Conservation (phyloP, 2,113 vertebrate genomes). For the Forbesichthys agassizii region DNA sequence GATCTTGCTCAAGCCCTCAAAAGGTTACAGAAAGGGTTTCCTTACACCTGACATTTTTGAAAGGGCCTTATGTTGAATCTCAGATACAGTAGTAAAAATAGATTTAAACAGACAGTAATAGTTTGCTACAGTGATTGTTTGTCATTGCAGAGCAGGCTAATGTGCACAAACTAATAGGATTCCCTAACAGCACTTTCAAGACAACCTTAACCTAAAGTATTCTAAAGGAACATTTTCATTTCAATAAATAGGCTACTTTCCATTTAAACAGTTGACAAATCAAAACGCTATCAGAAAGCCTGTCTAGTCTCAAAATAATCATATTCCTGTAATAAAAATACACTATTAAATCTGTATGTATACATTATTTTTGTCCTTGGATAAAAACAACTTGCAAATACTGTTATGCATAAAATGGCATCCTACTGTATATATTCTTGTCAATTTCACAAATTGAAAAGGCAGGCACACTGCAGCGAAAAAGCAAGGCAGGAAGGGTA, state of each 20-base stretch:
- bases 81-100: slow-evolving; percentile 52
- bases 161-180: slow-evolving; percentile 36
- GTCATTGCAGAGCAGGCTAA: slow-evolving; percentile 40
- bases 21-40: slow-evolving; percentile 78
- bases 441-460: slow-evolving; percentile 84
- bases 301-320: slow-evolving; percentile 68
- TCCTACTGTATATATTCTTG: slow-evolving; percentile 72
- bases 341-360: slow-evolving; percentile 73
- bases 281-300: slow-evolving; percentile 55
- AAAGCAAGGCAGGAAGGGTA: slow-evolving; percentile 72
- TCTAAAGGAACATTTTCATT: slow-evolving; percentile 40
- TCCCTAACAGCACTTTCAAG: slow-evolving; percentile 33
- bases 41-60: slow-evolving; percentile 55
- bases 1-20: slow-evolving; percentile 80
- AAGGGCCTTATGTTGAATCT: slow-evolving; percentile 52
- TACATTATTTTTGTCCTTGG: slow-evolving; percentile 51
- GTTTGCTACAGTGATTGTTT: slow-evolving; percentile 62
- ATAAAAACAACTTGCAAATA: slow-evolving; percentile 71
- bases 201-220: slow-evolving; percentile 46
- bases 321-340: slow-evolving; percentile 79
- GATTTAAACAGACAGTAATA: slow-evolving; percentile 88
- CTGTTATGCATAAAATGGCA: slow-evolving; percentile 67
- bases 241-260: slow-evolving; percentile 56
- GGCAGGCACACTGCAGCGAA: slow-evolving; percentile 74
- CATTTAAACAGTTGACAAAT: slow-evolving; percentile 56